Base-by-base conservation (phyloP, 2,113 vertebrate genomes). In the Gila orcuttii region DNA sequence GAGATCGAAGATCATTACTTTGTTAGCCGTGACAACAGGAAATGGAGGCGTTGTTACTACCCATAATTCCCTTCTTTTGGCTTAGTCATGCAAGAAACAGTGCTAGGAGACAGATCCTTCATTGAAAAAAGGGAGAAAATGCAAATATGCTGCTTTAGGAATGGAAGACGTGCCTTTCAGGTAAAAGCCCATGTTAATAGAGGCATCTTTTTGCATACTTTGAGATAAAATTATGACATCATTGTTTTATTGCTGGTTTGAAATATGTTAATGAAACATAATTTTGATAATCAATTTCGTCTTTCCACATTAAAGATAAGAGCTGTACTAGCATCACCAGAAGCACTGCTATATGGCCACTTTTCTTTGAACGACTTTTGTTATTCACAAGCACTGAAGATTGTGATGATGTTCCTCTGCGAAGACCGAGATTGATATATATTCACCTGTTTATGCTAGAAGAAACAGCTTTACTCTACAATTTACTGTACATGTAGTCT, bases 1-100 rank as follows among this genome's bases (percentile, higher is more conserved):
- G 42, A 6, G 42, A 74, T 74, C 42, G 71, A 47, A 74, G 42
- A 74, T 74, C 71, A 74, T 74, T 74, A 74, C 23, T 74, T 74
- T 74, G 71, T 74, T 74, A 47, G 42, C 23, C 11, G n/a, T 47
- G 71, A 25, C 39, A 45, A 13, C 71, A 25, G 23, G 39, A 39
- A 74, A 45, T 42, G 23, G 42, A 74, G 42, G 71, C 0, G 42
- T 47, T 3, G n/a, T 23, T 74, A 0, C 39, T 74, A 7, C 23
- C 71, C 69, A 73, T 12, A 42, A 74, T n/a, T 47, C 71, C 71
- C 71, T 74, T 74, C 33, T 74, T 74, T 74, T 25, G 42, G 71
- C 71, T 74, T 74, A 74, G 71, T 74, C 71, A 74, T 74, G 23
- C 71, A 12, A 74, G 42, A 15, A 47, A 47, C 42, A 25, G 42